A percentile compares a stretch with the other conserved stretches of the same genome.
Conservation (phyloP, 1,140 invertebrate species). For the Brachionus paranguensis region DNA sequence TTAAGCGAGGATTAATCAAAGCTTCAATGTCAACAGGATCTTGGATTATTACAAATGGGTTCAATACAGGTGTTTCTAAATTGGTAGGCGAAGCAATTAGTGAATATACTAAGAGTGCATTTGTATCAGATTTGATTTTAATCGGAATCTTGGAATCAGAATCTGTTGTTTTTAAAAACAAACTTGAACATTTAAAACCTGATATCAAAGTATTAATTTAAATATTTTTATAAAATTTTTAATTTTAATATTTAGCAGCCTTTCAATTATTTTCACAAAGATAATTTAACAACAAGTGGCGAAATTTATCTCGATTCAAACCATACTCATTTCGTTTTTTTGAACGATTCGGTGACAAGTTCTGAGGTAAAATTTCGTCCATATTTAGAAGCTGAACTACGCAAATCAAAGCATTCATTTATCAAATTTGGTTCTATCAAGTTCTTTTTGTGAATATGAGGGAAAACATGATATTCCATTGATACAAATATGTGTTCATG, state of each 20-base stretch:
- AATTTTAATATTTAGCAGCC: background rate
- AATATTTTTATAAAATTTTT: background rate
- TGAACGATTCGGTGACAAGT: background rate
- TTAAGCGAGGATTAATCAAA: constrained; percentile 88
- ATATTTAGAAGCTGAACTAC: background rate
- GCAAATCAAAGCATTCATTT: background rate
- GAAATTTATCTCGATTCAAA: background rate
- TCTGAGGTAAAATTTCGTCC: background rate
- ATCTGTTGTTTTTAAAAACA: background rate
- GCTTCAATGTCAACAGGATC: constrained; percentile 93
- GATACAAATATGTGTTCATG: constrained; percentile 54
- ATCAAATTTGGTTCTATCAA: background rate
- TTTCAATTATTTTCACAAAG: background rate
- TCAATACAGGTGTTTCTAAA: constrained; percentile 73
- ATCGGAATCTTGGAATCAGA: background rate
- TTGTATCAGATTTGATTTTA: constrained; percentile 64
- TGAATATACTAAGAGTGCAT: constrained; percentile 56
- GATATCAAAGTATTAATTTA: background rate
- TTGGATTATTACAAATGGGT: constrained; percentile 92
- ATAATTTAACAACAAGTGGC: background rate
- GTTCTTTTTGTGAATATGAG: background rate
- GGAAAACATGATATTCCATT: constrained; percentile 46
- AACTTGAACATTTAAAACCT: background rate
- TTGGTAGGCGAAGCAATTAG: constrained; percentile 68
- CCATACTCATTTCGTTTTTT: background rate